phyloP scores from a whole-genome alignment of 2,797 vertebrate genomes.

The Ibycter americanus region DNA sequence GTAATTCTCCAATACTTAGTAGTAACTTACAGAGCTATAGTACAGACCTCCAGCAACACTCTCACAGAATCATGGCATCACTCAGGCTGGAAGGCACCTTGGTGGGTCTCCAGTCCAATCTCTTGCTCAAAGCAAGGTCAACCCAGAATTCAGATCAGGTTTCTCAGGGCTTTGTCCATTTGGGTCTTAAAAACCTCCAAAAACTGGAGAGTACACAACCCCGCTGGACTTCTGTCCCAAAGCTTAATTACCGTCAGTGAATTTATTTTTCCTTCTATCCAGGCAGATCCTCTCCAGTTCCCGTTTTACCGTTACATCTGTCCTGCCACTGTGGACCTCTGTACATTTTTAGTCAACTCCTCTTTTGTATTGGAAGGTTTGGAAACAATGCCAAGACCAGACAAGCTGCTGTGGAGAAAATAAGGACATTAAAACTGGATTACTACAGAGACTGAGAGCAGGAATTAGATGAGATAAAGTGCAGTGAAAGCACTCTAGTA shows the following conservation, averaged over 20 bases:
- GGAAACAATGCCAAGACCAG: neutral
- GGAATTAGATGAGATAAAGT: neutral
- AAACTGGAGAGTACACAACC: neutral
- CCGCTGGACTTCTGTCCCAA: neutral
- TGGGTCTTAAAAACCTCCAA: neutral
- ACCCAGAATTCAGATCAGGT: neutral
- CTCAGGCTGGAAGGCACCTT: neutral
- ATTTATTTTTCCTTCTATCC: neutral
- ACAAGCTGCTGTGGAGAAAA: neutral
- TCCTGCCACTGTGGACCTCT: neutral
- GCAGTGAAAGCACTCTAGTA: neutral
- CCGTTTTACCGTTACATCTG: neutral
- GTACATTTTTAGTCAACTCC: neutral
- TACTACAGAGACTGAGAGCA: neutral
- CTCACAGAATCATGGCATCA: neutral
- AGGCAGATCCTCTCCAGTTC: neutral
- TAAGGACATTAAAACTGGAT: neutral
- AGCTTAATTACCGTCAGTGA: neutral
- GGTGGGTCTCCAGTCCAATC: neutral
- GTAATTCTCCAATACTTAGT: neutral
- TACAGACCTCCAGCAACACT: neutral
- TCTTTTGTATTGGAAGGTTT: neutral
- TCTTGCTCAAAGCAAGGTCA: neutral
- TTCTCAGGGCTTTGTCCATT: neutral
- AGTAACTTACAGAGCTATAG: neutral